phyloP scores from a whole-genome alignment of 2,797 vertebrate genomes.

The Remorina albescens region DNA sequence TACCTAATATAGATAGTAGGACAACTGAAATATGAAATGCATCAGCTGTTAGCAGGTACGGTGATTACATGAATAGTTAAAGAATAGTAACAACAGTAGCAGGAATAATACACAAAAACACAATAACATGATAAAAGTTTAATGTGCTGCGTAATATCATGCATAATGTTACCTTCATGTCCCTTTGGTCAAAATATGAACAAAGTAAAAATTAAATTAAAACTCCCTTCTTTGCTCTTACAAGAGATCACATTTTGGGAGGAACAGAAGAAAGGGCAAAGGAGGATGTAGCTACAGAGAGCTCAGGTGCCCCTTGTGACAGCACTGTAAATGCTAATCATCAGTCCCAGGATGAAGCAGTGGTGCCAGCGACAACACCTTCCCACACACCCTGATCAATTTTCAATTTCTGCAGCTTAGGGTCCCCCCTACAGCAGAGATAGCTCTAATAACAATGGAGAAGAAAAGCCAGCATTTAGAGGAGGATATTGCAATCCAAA shows the following conservation, averaged over 20 bases:
- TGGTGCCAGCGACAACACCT: conserved; percentile 64
- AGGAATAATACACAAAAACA: conserved; percentile 18
- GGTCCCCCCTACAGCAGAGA: conserved; percentile 63
- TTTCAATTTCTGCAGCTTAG: conserved; percentile 85
- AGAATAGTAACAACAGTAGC: conserved; percentile 19
- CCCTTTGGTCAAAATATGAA: conserved; percentile 59
- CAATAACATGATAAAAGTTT: conserved; percentile 35
- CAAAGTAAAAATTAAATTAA: conserved; percentile 62
- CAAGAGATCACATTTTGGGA: conserved; percentile 67
- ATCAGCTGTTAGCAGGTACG: conserved; percentile 32
- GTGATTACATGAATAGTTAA: conserved; percentile 36
- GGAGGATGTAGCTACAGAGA: conserved; percentile 49
- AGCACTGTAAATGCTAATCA: conserved; percentile 83
- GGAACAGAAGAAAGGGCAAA: conserved; percentile 31
- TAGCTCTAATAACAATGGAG: conserved; percentile 79
- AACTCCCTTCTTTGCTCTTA: conserved; percentile 58
- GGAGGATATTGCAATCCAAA: conserved; percentile 84
- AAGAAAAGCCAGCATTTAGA: conserved; percentile 81
- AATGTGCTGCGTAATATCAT: conserved; percentile 51
- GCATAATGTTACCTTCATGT: conserved; percentile 35
- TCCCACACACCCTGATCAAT: conserved; percentile 82
- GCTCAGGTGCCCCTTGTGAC: conserved; percentile 48
- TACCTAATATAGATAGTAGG: conserved; percentile 48
- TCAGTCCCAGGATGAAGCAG: conserved; percentile 58
- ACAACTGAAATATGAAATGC: conserved; percentile 42